phyloP scores from a whole-genome alignment of 2,888 invertebrate species.

The Dinocampus coccinellae region DNA sequence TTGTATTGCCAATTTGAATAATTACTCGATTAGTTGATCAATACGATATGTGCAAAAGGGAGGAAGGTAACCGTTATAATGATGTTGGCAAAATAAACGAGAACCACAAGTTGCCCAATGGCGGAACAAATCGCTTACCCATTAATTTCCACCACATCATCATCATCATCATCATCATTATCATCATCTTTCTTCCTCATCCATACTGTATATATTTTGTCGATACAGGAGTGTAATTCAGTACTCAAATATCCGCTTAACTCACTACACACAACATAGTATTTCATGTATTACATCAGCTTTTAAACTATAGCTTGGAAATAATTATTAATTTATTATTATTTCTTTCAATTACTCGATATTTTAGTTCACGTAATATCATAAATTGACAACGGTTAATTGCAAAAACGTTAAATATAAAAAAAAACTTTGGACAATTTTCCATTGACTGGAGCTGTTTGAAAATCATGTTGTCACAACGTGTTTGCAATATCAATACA shows the following conservation, averaged over 20 bases:
- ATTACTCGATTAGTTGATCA: background rate
- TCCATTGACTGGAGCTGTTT: no score
- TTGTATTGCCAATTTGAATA: background rate
- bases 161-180: no score
- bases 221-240: background rate
- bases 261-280: background rate
- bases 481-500: background rate
- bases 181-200: background rate
- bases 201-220: background rate
- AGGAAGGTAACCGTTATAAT: background rate
- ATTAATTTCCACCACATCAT: background rate
- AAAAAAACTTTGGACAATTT: no score
- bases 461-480: background rate
- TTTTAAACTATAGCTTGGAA: no score
- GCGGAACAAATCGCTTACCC: background rate
- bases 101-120: constrained; percentile 1
- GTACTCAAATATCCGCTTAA: background rate
- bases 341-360: background rate
- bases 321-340: background rate
- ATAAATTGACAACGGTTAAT: background rate
- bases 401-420: no score
- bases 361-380: background rate
- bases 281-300: background rate
- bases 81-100: background rate
- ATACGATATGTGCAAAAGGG: background rate